Evolutionary conservation across 2,113 vertebrate species (phyloP).

Genomic region (Zapornia atra): DNA sequence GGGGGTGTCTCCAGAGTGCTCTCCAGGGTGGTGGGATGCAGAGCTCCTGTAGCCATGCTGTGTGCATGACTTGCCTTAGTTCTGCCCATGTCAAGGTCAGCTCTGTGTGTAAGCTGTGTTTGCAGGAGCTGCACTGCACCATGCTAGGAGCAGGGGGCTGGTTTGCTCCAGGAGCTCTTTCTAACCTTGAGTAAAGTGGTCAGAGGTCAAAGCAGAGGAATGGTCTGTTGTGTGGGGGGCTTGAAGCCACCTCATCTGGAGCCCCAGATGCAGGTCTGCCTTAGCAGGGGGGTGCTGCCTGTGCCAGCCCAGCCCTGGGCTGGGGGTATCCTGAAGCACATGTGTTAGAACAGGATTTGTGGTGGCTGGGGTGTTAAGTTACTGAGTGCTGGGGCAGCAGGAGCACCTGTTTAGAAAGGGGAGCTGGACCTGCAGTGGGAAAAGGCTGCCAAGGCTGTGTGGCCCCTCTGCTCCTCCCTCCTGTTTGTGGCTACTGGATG

Average conservation of each 20-base stretch:
- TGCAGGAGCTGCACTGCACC: neutral
- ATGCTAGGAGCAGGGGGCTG: neutral
- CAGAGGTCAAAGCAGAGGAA: neutral
- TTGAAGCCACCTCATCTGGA: neutral
- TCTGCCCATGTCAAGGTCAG: neutral
- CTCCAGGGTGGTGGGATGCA: accelerated
- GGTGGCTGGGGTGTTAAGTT: neutral
- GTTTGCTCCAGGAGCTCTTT: neutral
- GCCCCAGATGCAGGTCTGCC: neutral
- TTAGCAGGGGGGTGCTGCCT: neutral
- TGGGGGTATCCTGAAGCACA: neutral
- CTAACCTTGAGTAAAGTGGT: neutral
- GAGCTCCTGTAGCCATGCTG: accelerated
- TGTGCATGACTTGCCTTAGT: too few species aligned
- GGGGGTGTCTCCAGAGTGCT: neutral
- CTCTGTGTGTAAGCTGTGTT: accelerated
- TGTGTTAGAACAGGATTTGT: neutral
- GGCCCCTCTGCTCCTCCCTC: neutral
- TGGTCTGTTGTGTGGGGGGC: accelerated
- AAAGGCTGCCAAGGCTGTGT: neutral
- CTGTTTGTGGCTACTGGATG: neutral
- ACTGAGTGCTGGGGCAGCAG: neutral
- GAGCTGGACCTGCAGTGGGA: neutral
- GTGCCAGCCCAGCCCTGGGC: neutral
- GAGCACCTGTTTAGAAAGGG: neutral